A percentile compares a stretch with the other conserved stretches of the same genome.
Conservation (phyloP, 2,888 invertebrate species). For the Sminthurinus aureus region DNA sequence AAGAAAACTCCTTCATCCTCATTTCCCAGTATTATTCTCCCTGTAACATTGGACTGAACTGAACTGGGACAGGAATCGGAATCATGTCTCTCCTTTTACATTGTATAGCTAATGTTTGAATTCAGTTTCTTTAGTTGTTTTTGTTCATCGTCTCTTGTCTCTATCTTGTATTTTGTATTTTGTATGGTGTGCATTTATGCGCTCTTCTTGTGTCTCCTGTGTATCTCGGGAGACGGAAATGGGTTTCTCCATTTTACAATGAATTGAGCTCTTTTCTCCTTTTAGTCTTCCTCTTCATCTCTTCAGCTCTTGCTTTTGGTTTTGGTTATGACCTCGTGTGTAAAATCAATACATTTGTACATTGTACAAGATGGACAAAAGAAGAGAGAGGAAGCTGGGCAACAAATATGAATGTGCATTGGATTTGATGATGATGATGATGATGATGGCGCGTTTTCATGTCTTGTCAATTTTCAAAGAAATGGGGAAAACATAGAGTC, state of each 20-base stretch:
- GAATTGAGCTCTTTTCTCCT: no score
- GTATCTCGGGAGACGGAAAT: background rate
- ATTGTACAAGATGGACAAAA: background rate
- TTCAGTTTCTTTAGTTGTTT: background rate
- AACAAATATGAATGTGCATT: background rate
- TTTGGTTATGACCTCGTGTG: background rate
- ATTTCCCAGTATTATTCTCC: background rate
- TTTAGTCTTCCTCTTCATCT: no score
- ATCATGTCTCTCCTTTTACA: background rate
- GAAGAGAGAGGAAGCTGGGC: background rate
- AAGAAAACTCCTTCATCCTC: background rate
- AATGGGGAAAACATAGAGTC: background rate
- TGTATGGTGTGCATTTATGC: no score
- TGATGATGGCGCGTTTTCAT: background rate
- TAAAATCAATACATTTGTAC: slow-evolving; percentile 1
- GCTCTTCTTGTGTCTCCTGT: background rate
- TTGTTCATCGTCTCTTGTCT: no score
- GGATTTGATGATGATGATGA: background rate
- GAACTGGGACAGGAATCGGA: background rate
- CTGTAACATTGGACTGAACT: background rate
- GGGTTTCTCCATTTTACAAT: background rate
- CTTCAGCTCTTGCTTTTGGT: no score
- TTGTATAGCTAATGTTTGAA: background rate
- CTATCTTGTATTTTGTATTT: background rate
- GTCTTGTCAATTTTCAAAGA: background rate